Conservation (phyloP, 2,113 vertebrate genomes). For the Percina caprodes region DNA sequence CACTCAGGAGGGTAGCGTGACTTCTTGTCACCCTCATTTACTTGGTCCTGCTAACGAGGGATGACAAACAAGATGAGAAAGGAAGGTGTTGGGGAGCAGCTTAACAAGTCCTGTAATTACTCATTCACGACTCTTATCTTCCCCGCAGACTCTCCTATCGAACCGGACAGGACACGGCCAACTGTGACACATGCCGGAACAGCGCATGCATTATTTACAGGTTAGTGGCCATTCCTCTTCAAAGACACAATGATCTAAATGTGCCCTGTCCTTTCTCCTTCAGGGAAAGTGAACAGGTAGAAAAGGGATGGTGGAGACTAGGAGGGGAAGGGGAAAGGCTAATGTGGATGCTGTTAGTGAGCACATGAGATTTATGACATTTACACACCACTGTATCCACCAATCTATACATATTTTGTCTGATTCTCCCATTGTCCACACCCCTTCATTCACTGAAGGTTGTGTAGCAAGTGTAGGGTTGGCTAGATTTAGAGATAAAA, state of each 20-base stretch:
- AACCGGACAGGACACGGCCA: conserved; percentile 98
- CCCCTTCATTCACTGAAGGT: conserved; percentile 3
- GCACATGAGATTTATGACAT: conserved; percentile 43
- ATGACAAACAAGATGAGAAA: conserved; percentile 66
- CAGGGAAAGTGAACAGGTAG: conserved; percentile 14
- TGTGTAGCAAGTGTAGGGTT: neutral
- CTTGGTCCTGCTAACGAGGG: conserved; percentile 53
- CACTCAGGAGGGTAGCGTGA: conserved; percentile 47
- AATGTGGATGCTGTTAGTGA: conserved; percentile 59
- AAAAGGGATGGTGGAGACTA: neutral
- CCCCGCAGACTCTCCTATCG: conserved; percentile 95
- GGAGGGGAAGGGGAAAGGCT: conserved; percentile 16
- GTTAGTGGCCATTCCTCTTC: conserved; percentile 81
- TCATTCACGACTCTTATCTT: conserved; percentile 81
- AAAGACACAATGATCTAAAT: conserved; percentile 59
- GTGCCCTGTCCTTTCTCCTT: conserved; percentile 45
- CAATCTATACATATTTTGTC: conserved; percentile 29
- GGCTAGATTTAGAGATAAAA: conserved; percentile 7
- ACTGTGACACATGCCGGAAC: conserved; percentile 99
- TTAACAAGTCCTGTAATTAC: conserved; percentile 77
- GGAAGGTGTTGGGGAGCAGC: conserved; percentile 54
- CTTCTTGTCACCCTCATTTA: conserved; percentile 65
- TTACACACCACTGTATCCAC: conserved; percentile 21
- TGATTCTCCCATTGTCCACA: neutral
- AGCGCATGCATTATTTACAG: conserved; percentile 99